These are phyloP conservation scores for Syrmaticus mikado DNA, from an alignment of 2,113 vertebrate genomes.

Conservation along the genomic window DNA sequence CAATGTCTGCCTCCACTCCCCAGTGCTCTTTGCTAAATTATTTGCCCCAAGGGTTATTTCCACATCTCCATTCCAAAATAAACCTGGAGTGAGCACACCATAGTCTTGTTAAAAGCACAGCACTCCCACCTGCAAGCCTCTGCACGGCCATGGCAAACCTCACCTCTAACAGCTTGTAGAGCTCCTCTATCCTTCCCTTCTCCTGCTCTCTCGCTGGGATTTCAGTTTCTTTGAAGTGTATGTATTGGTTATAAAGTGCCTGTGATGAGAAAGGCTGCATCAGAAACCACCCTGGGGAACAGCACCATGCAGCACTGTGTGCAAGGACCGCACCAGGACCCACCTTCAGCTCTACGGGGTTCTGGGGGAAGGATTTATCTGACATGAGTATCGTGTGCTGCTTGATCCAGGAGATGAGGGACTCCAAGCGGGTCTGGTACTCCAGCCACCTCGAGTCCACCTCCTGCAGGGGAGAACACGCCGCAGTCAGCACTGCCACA, in stretches of 20 bases:
- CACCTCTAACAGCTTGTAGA: slow-evolving; percentile 96
- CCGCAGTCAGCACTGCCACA: neutral
- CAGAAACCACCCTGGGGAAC: neutral
- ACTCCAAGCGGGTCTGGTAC: slow-evolving; percentile 90
- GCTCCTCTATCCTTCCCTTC: slow-evolving; percentile 88
- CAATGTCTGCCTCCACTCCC: neutral
- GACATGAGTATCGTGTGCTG: slow-evolving; percentile 93
- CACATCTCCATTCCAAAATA: neutral
- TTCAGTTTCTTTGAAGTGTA: slow-evolving; percentile 99
- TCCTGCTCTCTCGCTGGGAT: slow-evolving; percentile 91
- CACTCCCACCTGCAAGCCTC: neutral
- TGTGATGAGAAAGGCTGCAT: slow-evolving; percentile 61
- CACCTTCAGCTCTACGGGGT: slow-evolving; percentile 98
- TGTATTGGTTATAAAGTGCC: slow-evolving; percentile 99
- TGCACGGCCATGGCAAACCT: neutral
- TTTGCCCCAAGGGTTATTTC: neutral
- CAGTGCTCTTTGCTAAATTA: fast-evolving
- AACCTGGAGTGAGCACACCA: neutral
- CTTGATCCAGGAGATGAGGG: slow-evolving; percentile 95
- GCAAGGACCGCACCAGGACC: fast-evolving
- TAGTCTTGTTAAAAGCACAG: neutral
- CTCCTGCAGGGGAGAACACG: slow-evolving; percentile 77
- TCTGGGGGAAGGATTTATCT: slow-evolving; percentile 95
- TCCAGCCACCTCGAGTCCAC: slow-evolving; percentile 94
- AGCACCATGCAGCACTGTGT: fast-evolving